Percentiles rank a stretch among this genome's conserved stretches.
Conservation (phyloP, 2,113 vertebrate species). For the Pelobates fuscus region DNA sequence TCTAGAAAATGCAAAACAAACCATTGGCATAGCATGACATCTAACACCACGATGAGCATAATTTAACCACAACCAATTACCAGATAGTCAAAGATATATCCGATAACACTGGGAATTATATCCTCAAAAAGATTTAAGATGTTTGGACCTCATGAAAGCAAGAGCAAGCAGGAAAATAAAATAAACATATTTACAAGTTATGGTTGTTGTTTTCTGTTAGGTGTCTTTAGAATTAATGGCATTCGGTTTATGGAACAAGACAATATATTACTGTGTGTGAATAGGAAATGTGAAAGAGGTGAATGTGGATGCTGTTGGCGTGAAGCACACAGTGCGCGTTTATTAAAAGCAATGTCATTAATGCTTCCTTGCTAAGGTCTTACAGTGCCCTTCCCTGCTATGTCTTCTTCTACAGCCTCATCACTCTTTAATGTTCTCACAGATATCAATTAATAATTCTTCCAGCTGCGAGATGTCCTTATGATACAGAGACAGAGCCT, state of each 20-base stretch:
- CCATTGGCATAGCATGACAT: too few relatives aligned
- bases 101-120: too few relatives aligned
- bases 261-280: not conserved
- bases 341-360: not conserved
- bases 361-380: not conserved
- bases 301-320: not conserved
- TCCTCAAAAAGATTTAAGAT: not conserved
- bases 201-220: not conserved
- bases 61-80: too few relatives aligned
- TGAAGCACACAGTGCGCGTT: not conserved
- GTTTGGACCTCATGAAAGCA: not conserved
- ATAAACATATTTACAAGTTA: not conserved
- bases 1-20: too few relatives aligned
- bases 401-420: not conserved
- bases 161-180: not conserved
- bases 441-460: not conserved
- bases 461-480: too few relatives aligned
- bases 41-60: too few relatives aligned
- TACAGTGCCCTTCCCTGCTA: not conserved
- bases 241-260: not conserved
- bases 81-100: too few relatives aligned
- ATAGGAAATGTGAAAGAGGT: not conserved
- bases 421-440: not conserved
- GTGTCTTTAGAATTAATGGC: not conserved
- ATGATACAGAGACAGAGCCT: too few relatives aligned